Evolutionary conservation across 2,888 invertebrate species (phyloP), one percentile per base, ranked within the genome.

Genomic region (Polydesmus complanatus): DNA sequence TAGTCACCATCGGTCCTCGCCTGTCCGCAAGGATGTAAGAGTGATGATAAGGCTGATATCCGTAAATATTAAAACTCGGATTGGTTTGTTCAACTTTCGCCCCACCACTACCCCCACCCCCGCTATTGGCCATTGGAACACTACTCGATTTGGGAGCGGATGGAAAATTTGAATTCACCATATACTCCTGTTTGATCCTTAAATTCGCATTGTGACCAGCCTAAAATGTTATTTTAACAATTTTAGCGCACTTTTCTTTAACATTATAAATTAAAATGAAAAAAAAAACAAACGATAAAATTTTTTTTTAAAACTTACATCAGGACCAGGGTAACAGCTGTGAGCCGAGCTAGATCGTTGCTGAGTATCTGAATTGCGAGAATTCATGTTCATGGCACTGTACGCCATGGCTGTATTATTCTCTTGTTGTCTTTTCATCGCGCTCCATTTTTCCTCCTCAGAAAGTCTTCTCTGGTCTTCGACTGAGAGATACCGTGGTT

Each of bases 31-130:
- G 68, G 21, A 74, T 72, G 55, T 70, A 73, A 18, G 70, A 68
- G 62, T 71, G 72, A 53, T 71, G 71, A 62, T 69, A 70, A 49
- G 73, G 71, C 64, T 72, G 72, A 65, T 73, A 74, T 21, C 74
- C 74, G 66, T 74, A 74, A 25, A 74, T 67, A 66, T 69, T 73
- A 63, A 72, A 74, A 63, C 68, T 70, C 19, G 70, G 67, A 59
- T 68, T 68, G 63, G 27, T 59, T 18, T 27, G 48, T 19, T 54
- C 54, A n/a, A 19, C 23, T 18, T 47, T 47, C 18, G n/a, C 37
- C 18, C 27, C n/a, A 27, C n/a, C 18, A n/a, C 56, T 22, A 25
- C 23, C 23, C 5, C 54, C 19, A 27, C 56, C 26, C n/a, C n/a
- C n/a, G 19, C 51, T 22, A 21, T 51, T 51, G 8, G 51, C 5